phyloP scores from a whole-genome alignment of 1,140 invertebrate genomes.

The Platyscapa corneri region DNA sequence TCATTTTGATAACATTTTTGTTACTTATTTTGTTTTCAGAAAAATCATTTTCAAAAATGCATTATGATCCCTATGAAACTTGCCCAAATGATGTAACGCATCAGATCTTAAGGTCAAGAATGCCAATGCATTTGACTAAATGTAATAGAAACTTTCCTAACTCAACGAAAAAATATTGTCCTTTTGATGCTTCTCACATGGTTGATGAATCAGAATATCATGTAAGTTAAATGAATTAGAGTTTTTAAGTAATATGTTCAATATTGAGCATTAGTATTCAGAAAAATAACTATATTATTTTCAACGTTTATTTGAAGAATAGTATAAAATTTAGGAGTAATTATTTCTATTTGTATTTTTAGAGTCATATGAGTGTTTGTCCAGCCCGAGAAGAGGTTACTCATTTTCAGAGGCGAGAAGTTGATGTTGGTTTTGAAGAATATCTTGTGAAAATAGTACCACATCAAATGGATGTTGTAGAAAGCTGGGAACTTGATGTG shows the following conservation, averaged over 20 bases:
- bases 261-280: too few species aligned
- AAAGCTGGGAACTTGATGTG: constrained; percentile 46
- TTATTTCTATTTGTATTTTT: background rate
- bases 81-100: constrained; percentile 35
- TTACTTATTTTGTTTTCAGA: background rate
- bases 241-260: too few species aligned
- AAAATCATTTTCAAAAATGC: constrained; percentile 6
- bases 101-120: constrained; percentile 6
- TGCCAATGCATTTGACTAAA: constrained; percentile 29
- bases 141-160: constrained; percentile 31
- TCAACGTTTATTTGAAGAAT: too few species aligned
- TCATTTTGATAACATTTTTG: too few species aligned
- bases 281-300: too few species aligned
- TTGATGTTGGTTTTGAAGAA: background rate
- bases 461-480: background rate
- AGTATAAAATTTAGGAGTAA: background rate
- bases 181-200: constrained; percentile 36
- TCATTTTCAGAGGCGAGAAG: background rate
- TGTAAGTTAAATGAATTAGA: constrained; percentile 4
- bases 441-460: background rate
- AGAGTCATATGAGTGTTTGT: constrained; percentile 41
- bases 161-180: constrained; percentile 33
- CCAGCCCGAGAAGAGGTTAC: background rate
- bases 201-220: constrained; percentile 6
- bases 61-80: constrained; percentile 30